Base-by-base conservation (phyloP, 2,113 vertebrate species). In the Mesitornis unicolor region DNA sequence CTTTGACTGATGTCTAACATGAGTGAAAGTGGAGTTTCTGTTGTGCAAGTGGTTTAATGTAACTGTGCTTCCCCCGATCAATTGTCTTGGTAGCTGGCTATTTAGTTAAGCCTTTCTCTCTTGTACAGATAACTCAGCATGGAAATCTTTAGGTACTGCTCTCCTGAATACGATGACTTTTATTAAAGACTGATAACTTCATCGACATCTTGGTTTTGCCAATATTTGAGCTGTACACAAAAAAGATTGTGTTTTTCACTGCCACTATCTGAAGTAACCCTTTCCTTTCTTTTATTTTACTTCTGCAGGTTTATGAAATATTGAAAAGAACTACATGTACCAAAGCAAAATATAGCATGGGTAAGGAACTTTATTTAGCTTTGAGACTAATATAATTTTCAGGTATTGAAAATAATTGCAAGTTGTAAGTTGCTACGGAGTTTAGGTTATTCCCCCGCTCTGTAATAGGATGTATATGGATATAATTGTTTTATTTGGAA, bases 241-340 rank as follows among this genome's bases (percentile, higher is more conserved):
- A 84, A 91, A 71, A 51, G 73, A 81, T 81, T 14, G 20, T 80
- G 71, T 57, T 95, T 71, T 56, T 84, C 26, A 5, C 75, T 79
- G 82, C 59, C 24, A 1, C n/a, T 48, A 33, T 54, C 53, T 84
- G 42, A 81, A 79, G 54, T 87, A 93, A 96, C 86, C 56, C 79
- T 54, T 59, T 82, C 54, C 20, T 76, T 59, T n/a, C 87, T 90
- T 81, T 43, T 42, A 8, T 93, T 48, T 94, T 73, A 10, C 77
- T 68, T 22, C 89, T 74, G 17, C 85, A 99, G 99, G 99, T 99
- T 79, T 99, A 98, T 59, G 99, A 99, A 96, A 98, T 99, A 57
- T 75, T 99, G 97, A 99, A 99, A 92, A 98, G 99, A 94, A 99
- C 99, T 0, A 99, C 98, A 3, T 99, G 99, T 96, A 98, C 98